Evolutionary conservation across 2,797 vertebrate species (phyloP).

Genomic region (Xenentodon cancila): DNA sequence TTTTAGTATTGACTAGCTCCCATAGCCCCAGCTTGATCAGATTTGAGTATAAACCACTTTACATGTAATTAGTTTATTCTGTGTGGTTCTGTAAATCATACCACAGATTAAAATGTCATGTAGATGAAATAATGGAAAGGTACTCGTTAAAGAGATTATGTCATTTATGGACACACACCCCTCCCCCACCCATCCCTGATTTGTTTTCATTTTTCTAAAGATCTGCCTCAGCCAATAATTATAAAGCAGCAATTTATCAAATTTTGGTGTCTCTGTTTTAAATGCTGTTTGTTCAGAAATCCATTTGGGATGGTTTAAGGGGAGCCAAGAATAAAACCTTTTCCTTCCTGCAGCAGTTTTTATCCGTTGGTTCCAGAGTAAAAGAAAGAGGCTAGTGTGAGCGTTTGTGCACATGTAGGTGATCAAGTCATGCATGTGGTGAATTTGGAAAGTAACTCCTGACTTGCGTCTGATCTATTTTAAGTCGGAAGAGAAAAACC

Average conservation of each 20-base stretch:
- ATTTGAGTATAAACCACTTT: constrained; percentile 67
- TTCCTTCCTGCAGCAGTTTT: constrained; percentile 11
- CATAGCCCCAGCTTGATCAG: constrained; percentile 57
- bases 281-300: constrained; percentile 30
- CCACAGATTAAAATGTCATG: constrained; percentile 67
- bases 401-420: constrained; percentile 10
- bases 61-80: constrained; percentile 76
- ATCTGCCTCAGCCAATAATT: constrained; percentile 61
- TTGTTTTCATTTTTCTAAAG: constrained; percentile 42
- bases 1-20: constrained; percentile 51
- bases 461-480: constrained; percentile 14
- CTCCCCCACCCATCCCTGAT: constrained; percentile 1
- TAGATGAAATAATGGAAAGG: constrained; percentile 70
- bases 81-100: constrained; percentile 73
- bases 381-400: constrained; percentile 6
- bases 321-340: constrained; percentile 4
- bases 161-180: constrained; percentile 68
- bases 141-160: constrained; percentile 69
- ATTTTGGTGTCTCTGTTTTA: constrained; percentile 37
- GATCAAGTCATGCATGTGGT: constrained; percentile 17
- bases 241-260: constrained; percentile 56
- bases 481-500: constrained; percentile 41
- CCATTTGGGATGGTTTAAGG: constrained; percentile 17
- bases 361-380: constrained; percentile 12
- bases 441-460: constrained; percentile 19